Base-by-base conservation (phyloP, 2,888 invertebrate species). In the Oscheius myriophilus region DNA sequence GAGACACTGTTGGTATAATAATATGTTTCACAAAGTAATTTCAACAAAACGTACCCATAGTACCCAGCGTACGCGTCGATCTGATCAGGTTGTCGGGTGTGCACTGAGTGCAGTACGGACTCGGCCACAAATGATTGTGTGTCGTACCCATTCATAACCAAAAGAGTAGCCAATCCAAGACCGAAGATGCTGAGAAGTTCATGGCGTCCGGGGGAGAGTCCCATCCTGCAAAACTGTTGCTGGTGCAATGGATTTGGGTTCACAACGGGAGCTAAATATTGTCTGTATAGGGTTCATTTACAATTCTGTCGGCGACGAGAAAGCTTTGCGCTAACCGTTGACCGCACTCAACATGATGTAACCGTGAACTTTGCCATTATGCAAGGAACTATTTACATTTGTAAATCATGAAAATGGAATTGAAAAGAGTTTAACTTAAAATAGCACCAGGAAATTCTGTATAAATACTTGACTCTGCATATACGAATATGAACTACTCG, bases 101-200 rank as follows among this genome's bases (percentile, higher is more conserved):
- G 64, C 26, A 65, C 64, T 54, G 64, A 65, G 55, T 65, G 64
- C 55, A 65, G 41, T 2, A 65, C 64, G 1, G 64, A 65, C 33
- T 65, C 64, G 26, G 55, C 33, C 12, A 65, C 41, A 18, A 65
- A 65, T 11, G 64, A 53, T 23, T 42, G 51, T 1, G 64, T 54
- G 39, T 65, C 64, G 45, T 65, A 65, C 33, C 64, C 64, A 21
- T 45, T 65, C 45, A 65, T 54, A 7, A 65, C 23, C 33, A 65
- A 41, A 21, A 65, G 23, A 42, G 52, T 65, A 21, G 52, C 55
- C 9, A 65, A n/a, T 21, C 45, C 42, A 16, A 65, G 42, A 0
- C 53, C 12, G 1, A 54, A n/a, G 14, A 65, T 43, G n/a, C 55
- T 43, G 33, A 54, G 26, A 14, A 65, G 26, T 26, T 65, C 64